These are phyloP conservation scores for Habroteleia sp. DNA, from an alignment of 2,888 invertebrate genomes.

Conservation along the genomic window DNA sequence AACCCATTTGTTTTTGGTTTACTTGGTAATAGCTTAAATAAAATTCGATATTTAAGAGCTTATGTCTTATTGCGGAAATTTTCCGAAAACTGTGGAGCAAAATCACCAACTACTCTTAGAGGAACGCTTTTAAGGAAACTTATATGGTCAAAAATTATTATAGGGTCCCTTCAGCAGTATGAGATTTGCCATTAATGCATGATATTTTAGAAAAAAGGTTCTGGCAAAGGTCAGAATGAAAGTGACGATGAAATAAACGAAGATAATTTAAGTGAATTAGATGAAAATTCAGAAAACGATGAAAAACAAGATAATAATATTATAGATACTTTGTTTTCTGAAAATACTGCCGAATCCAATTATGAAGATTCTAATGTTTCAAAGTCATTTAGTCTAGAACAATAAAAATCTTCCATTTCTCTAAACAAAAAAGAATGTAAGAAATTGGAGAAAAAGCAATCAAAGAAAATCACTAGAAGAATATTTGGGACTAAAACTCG, in stretches of 20 bases:
- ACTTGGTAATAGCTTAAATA: slow-evolving; percentile 16
- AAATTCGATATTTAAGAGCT: slow-evolving; percentile 63
- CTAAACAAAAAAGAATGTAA: too few species aligned
- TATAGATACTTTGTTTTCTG: too few species aligned
- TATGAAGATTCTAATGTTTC: too few species aligned
- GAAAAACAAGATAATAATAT: too few species aligned
- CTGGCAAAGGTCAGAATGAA: slow-evolving; percentile 1
- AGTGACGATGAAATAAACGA: slow-evolving; percentile 2
- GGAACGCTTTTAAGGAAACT: slow-evolving; percentile 60
- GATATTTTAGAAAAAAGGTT: slow-evolving; percentile 1
- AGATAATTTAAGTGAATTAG: slow-evolving; percentile 17
- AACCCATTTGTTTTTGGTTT: slow-evolving; percentile 64
- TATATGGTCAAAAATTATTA: too few species aligned
- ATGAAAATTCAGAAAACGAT: too few species aligned
- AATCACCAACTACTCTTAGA: slow-evolving; percentile 48
- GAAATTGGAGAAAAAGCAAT: too few species aligned
- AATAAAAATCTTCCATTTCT: too few species aligned
- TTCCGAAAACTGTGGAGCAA: slow-evolving; percentile 66
- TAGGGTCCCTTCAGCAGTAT: slow-evolving; percentile 1
- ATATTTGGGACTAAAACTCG: too few species aligned
- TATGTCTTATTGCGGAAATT: slow-evolving; percentile 65
- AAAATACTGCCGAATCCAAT: too few species aligned
- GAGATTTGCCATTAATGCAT: slow-evolving; percentile 3
- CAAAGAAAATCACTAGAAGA: too few species aligned
- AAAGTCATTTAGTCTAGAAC: too few species aligned